Base-by-base conservation (phyloP, 1,140 invertebrate genomes). In the Bombus cullumanus region DNA sequence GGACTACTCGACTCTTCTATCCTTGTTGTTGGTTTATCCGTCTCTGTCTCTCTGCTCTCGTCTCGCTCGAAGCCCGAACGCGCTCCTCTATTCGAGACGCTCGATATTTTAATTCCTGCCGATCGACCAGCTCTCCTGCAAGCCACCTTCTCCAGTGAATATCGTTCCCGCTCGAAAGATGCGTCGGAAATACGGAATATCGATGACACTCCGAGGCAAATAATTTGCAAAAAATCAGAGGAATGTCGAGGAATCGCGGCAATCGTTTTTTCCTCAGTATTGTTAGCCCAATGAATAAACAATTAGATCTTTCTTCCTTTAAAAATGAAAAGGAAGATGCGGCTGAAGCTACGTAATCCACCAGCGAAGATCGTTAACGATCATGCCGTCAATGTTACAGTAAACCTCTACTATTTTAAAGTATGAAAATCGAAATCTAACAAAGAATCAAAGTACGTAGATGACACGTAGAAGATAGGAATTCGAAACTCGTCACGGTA, bases 31-130 rank as follows among this genome's bases (percentile, higher is more conserved):
- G 28, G 28, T 34, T 25, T 69, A 34, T 47, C 41, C 15, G 41
- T 75, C 71, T 15, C 31, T 34, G 53, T 72, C 39, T 10, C 62
- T 64, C 66, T 22, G 4, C 12, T 68, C n/a, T 34, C 68, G 75
- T 57, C n/a, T 57, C 73, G 73, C 82, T 81, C 66, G 79, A 34
- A 28, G 62, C 37, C 34, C 75, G 25, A 59, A 53, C 64, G 34
- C 34, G 28, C 66, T 89, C 73, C 66, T 41, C 73, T 69, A 73
- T 87, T 88, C 86, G 71, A 88, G 76, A 88, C 86, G 87, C 86
- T 88, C 87, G 86, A 85, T 88, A 88, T 88, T 88, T 88, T 88
- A 88, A 88, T 88, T 88, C 87, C 81, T 88, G 74, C 75, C 81
- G 87, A 88, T 88, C 87, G 81, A 80, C 81, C 86, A 53, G 43